phyloP scores from a whole-genome alignment of 2,888 invertebrate species.

The Drosophila nr. perissopoda region DNA sequence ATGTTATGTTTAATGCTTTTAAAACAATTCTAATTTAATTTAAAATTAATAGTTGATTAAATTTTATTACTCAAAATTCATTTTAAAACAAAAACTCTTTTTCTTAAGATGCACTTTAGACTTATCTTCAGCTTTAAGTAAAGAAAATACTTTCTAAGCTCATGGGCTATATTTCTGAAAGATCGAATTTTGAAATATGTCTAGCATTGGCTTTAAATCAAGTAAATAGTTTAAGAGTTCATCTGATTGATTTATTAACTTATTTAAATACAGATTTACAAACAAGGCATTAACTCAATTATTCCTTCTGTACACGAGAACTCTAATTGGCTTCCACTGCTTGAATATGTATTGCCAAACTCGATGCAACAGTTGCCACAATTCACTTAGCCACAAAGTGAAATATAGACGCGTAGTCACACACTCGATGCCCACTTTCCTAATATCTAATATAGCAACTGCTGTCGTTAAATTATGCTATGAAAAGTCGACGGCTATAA shows the following conservation, averaged over 20 bases:
- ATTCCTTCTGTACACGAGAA: too few species aligned
- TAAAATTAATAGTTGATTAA: not conserved
- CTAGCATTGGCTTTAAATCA: not conserved
- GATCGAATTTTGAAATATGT: not conserved
- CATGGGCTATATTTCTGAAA: too few species aligned
- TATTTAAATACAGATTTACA: not conserved
- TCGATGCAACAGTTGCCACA: not conserved
- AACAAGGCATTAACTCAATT: not conserved
- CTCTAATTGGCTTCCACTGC: not conserved
- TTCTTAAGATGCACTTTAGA: not conserved
- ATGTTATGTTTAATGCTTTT: not conserved
- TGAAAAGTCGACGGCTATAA: conserved; percentile 10
- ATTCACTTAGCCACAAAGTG: not conserved
- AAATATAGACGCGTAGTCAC: not conserved
- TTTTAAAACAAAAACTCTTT: not conserved
- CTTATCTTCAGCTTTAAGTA: not conserved
- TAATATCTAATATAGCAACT: conserved; percentile 36
- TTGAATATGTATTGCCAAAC: not conserved
- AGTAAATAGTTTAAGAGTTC: not conserved
- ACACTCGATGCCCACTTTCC: conserved; percentile 2
- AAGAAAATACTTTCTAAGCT: not conserved
- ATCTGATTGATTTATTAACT: not conserved
- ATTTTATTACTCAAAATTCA: not conserved
- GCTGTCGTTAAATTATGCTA: conserved; percentile 10
- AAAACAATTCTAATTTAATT: not conserved